Conservation (phyloP, 2,888 invertebrate species). For the Prosopocoilus inquinatus region DNA sequence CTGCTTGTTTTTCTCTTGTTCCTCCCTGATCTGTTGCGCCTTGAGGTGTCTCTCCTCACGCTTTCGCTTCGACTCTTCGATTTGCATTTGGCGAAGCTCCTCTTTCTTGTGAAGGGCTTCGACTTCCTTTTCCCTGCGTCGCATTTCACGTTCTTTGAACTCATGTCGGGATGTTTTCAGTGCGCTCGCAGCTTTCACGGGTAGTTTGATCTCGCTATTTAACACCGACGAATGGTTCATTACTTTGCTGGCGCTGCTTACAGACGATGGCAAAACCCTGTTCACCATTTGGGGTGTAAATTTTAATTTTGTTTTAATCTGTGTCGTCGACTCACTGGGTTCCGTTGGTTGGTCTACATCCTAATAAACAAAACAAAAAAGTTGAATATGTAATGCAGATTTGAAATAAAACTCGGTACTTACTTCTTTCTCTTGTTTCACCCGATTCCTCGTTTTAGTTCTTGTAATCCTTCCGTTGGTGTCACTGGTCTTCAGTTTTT, state of each 20-base stretch:
- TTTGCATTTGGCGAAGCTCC: slow-evolving; percentile 57
- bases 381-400: too few relatives aligned
- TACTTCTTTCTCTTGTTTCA: slow-evolving; percentile 21
- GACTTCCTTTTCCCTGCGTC: slow-evolving; percentile 30
- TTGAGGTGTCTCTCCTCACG: slow-evolving; percentile 50
- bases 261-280: too few relatives aligned
- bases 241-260: background rate
- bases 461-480: slow-evolving; percentile 44
- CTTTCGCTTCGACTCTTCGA: slow-evolving; percentile 56
- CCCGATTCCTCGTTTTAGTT: slow-evolving; percentile 45
- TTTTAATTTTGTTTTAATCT: background rate
- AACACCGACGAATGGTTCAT: background rate
- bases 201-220: background rate
- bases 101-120: slow-evolving; percentile 61
- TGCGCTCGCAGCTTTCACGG: slow-evolving; percentile 32
- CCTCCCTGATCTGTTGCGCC: slow-evolving; percentile 52
- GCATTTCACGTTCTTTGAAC: slow-evolving; percentile 34
- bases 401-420: background rate
- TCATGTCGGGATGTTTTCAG: slow-evolving; percentile 38
- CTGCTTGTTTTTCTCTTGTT: slow-evolving; percentile 53
- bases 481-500: slow-evolving; percentile 42
- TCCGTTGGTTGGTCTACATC: too few relatives aligned
- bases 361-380: too few relatives aligned
- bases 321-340: too few relatives aligned
- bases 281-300: slow-evolving; percentile 8